Conservation (phyloP, 2,888 invertebrate genomes). For the Cephus sareptanus region DNA sequence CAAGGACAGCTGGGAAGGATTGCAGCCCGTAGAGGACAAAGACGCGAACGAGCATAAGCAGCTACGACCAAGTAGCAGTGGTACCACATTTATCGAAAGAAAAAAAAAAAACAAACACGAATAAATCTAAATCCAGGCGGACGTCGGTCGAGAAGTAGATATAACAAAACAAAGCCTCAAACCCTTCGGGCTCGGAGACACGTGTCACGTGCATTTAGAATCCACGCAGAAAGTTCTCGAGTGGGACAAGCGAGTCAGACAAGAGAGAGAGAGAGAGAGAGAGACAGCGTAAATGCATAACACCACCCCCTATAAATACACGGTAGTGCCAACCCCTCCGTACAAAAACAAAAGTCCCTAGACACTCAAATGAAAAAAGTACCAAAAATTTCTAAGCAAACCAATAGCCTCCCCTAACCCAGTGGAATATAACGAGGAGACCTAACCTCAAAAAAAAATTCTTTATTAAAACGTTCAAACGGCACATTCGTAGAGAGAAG, state of each 20-base stretch:
- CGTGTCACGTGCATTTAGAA: background rate
- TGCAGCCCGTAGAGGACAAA: background rate
- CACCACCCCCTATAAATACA: background rate
- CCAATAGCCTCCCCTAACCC: background rate
- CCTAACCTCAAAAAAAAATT: background rate
- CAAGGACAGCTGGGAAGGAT: background rate
- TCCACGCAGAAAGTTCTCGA: background rate
- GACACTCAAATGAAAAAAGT: background rate
- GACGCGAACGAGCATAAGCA: background rate
- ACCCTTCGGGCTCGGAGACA: background rate
- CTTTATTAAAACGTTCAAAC: background rate
- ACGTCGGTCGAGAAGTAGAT: background rate
- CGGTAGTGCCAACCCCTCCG: background rate
- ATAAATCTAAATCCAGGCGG: background rate
- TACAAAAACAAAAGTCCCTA: background rate
- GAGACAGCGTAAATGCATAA: too few relatives aligned
- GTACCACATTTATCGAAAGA: background rate
- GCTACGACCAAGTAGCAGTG: background rate
- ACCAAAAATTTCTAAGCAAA: background rate
- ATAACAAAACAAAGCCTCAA: background rate
- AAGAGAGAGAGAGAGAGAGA: background rate
- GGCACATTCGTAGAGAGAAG: too few relatives aligned
- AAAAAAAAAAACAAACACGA: background rate
- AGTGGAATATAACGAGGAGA: background rate
- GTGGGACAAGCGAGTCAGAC: background rate